Conservation (phyloP, 2,888 invertebrate species). For the Chymomyza procnemis region DNA sequence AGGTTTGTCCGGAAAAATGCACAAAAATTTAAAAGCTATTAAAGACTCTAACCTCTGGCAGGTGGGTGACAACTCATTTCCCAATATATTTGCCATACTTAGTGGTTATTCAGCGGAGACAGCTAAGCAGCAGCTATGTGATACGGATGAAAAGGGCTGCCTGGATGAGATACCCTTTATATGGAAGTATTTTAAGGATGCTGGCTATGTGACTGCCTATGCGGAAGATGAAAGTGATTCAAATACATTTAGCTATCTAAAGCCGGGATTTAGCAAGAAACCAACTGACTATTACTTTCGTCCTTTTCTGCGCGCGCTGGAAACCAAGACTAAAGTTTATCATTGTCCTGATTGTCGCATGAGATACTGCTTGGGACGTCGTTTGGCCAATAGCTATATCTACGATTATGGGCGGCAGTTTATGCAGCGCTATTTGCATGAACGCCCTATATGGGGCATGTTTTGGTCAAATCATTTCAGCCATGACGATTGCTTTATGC, state of each 20-base stretch:
- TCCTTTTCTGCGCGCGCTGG: constrained; percentile 84
- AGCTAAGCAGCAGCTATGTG: constrained; percentile 78
- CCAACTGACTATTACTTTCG: constrained; percentile 90
- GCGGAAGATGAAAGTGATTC: constrained; percentile 84
- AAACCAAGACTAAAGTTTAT: constrained; percentile 78
- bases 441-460: constrained; percentile 83
- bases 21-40: not conserved
- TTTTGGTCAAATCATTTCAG: constrained; percentile 88
- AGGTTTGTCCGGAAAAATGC: constrained; percentile 79
- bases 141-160: constrained; percentile 79
- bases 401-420: constrained; percentile 84
- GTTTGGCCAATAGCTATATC: constrained; percentile 82
- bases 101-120: constrained; percentile 82
- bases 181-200: constrained; percentile 85
- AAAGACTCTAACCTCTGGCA: no score
- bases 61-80: constrained; percentile 91
- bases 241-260: constrained; percentile 82
- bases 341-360: constrained; percentile 51
- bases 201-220: constrained; percentile 86
- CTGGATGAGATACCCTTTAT: constrained; percentile 85
- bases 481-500: constrained; percentile 83
- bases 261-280: constrained; percentile 83
- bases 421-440: constrained; percentile 81
- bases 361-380: constrained; percentile 81
- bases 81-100: constrained; percentile 89